phyloP scores from a whole-genome alignment of 2,113 vertebrate genomes.

The Varanus salvator region DNA sequence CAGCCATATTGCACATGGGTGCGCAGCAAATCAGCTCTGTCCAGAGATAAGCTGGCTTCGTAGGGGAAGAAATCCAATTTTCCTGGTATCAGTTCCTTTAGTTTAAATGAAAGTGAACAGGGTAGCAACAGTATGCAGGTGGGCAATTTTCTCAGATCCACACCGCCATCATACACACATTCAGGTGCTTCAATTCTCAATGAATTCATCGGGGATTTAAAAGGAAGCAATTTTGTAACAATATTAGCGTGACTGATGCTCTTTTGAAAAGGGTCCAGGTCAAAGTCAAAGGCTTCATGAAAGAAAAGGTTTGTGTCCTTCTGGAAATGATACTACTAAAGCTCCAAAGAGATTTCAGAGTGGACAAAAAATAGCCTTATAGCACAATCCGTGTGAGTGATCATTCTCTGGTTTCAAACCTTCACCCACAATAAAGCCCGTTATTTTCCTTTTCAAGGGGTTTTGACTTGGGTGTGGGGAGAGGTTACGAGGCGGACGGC shows the following conservation, averaged over 20 bases:
- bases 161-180: background rate
- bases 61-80: background rate
- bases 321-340: slow-evolving; percentile 12
- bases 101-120: background rate
- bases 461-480: background rate
- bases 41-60: background rate
- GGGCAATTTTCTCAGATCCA: background rate
- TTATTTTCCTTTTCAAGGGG: background rate
- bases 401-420: background rate
- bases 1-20: background rate
- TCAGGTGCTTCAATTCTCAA: background rate
- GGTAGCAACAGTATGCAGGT: background rate
- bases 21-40: background rate
- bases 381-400: background rate
- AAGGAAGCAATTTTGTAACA: background rate
- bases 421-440: slow-evolving; percentile 9
- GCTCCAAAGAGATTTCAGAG: background rate
- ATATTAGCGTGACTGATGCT: fast-evolving
- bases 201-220: background rate
- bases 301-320: background rate
- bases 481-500: background rate
- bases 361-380: background rate
- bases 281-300: background rate
- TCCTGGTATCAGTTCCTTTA: background rate
- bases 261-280: background rate